Conservation (phyloP, 2,888 invertebrate genomes). For the Cryptophagus acutangulus region DNA sequence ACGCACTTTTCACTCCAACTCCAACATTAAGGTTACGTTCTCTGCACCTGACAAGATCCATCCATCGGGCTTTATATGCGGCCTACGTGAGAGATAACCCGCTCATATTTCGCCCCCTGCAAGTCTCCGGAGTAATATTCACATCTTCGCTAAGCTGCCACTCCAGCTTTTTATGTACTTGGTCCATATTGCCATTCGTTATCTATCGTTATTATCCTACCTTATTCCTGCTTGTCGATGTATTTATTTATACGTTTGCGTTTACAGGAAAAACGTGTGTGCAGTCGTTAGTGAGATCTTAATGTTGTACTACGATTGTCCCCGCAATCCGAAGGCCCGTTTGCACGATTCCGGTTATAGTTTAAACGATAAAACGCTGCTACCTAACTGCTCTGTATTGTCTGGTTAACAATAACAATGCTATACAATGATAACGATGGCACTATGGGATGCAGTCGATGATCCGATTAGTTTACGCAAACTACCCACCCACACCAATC, state of each 20-base stretch:
- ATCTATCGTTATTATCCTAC: slow-evolving; percentile 45
- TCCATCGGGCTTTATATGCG: slow-evolving; percentile 41
- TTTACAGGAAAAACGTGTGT: slow-evolving; percentile 10
- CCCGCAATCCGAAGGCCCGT: slow-evolving; percentile 16
- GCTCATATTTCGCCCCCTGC: slow-evolving; percentile 41
- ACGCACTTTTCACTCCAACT: no score
- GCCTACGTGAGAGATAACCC: slow-evolving; percentile 42
- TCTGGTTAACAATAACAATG: no score
- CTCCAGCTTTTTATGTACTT: no score
- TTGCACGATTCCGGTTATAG: slow-evolving; percentile 13
- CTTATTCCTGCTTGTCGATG: slow-evolving; percentile 42
- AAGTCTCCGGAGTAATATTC: slow-evolving; percentile 46
- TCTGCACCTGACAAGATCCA: slow-evolving; percentile 39
- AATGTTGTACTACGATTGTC: slow-evolving; percentile 19
- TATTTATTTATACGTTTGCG: slow-evolving; percentile 15
- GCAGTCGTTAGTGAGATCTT: slow-evolving; percentile 11
- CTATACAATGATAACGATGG: no score
- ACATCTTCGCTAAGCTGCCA: slow-evolving; percentile 40
- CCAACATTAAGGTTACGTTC: slow-evolving; percentile 39
- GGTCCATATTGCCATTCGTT: slow-evolving; percentile 39
- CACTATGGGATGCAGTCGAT: no score
- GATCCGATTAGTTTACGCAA: no score
- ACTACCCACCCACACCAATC: no score
- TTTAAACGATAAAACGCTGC: neutral
- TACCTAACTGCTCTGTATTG: no score